Evolutionary conservation across 2,797 vertebrate genomes (phyloP).

Genomic region (Urophycis tenuis): DNA sequence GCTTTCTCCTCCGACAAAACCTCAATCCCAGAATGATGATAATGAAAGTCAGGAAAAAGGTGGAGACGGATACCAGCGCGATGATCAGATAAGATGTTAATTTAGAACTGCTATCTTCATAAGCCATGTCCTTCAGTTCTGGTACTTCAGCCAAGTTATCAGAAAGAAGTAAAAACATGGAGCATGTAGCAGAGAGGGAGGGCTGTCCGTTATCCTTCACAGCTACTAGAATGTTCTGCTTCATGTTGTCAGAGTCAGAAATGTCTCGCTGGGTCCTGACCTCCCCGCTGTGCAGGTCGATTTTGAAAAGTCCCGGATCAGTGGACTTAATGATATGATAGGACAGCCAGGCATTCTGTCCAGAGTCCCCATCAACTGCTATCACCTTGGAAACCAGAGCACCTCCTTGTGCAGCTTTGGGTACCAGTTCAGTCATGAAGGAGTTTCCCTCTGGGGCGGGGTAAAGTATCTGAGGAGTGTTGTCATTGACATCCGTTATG

Average conservation of each 20-base stretch:
- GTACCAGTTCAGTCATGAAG: conserved; percentile 50
- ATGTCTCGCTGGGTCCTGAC: conserved; percentile 56
- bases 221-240: conserved; percentile 65
- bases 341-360: conserved; percentile 46
- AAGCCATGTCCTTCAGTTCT: conserved; percentile 65
- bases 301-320: conserved; percentile 40
- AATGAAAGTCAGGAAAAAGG: conserved; percentile 68
- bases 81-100: conserved; percentile 78
- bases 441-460: conserved; percentile 36
- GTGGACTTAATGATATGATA: conserved; percentile 53
- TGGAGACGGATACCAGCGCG: conserved; percentile 75
- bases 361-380: conserved; percentile 56
- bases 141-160: conserved; percentile 72
- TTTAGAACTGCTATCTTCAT: conserved; percentile 64
- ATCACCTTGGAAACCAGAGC: conserved; percentile 62
- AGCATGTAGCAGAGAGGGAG: conserved; percentile 58
- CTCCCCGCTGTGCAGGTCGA: conserved; percentile 13
- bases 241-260: conserved; percentile 67
- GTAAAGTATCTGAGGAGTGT: conserved; percentile 64
- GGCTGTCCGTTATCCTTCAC: conserved; percentile 56
- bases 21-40: conserved; percentile 45
- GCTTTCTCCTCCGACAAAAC: conserved; percentile 42
- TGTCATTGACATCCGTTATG: conserved; percentile 69
- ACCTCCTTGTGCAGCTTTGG: conserved; percentile 39
- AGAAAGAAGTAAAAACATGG: conserved; percentile 68